Evolutionary conservation across 2,888 invertebrate species (phyloP).

Genomic region (Leuctra nigra): DNA sequence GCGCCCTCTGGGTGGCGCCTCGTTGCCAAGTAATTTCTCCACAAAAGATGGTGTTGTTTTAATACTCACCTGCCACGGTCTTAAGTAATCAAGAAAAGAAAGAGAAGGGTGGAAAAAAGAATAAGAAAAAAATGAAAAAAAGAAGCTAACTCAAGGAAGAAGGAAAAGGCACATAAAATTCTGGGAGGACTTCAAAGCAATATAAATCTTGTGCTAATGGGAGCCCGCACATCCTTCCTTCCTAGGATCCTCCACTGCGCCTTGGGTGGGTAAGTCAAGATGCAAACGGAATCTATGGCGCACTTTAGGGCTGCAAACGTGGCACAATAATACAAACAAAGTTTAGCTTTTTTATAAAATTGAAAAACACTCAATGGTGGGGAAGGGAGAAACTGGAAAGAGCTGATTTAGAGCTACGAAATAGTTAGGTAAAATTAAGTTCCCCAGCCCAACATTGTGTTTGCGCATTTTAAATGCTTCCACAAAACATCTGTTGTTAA

Average conservation of each 20-base stretch:
- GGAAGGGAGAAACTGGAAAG: too few relatives aligned
- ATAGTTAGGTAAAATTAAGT: too few relatives aligned
- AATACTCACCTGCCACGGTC: conserved; percentile 6
- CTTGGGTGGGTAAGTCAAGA: conserved; percentile 7
- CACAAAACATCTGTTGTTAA: too few relatives aligned
- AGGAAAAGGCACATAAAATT: conserved; percentile 16
- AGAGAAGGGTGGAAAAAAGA: neutral
- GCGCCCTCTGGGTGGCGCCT: too few relatives aligned
- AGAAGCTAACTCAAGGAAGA: conserved; percentile 1
- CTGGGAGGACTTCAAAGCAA: conserved; percentile 3
- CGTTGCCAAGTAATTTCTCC: neutral
- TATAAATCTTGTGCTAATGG: conserved; percentile 16
- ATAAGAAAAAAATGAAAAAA: conserved; percentile 9
- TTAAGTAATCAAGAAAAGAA: conserved; percentile 12
- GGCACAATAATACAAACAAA: neutral
- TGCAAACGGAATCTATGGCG: conserved; percentile 5
- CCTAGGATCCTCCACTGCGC: neutral
- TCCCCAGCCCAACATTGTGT: too few relatives aligned
- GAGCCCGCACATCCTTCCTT: conserved; percentile 4
- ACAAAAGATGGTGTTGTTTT: neutral
- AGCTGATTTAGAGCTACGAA: too few relatives aligned
- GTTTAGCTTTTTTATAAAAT: too few relatives aligned
- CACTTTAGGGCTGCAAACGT: neutral
- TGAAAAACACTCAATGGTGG: too few relatives aligned
- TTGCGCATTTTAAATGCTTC: too few relatives aligned